Conservation (phyloP, 2,888 invertebrate genomes). For the Deilephila elpenor region DNA sequence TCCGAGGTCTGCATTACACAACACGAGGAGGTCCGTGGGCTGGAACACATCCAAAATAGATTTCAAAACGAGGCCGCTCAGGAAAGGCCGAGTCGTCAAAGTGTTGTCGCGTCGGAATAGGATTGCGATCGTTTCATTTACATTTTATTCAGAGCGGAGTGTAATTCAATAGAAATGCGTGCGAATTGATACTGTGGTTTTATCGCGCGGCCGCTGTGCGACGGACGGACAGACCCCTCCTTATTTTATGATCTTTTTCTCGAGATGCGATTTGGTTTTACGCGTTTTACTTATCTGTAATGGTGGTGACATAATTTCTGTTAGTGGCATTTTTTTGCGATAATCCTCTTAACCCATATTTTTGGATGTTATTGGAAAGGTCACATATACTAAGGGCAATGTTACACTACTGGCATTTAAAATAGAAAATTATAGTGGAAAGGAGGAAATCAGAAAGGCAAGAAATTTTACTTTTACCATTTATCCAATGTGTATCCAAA, state of each 20-base stretch:
- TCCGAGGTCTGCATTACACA: not conserved
- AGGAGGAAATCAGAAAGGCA: no score
- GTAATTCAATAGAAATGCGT: constrained; percentile 61
- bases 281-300: constrained; percentile 13
- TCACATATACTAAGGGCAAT: no score
- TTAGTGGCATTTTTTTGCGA: no score
- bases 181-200: constrained; percentile 52
- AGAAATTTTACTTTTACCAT: no score
- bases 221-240: not conserved
- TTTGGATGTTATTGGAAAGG: no score
- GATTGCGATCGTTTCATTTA: constrained; percentile 58
- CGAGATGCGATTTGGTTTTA: constrained; percentile 2
- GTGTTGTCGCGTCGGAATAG: constrained; percentile 5
- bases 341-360: no score
- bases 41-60: constrained; percentile 25
- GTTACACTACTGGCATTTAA: no score
- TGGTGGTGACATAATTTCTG: constrained; percentile 1
- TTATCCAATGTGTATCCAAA: no score
- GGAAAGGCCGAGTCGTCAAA: constrained; percentile 16
- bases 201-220: constrained; percentile 31
- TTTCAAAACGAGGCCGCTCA: constrained; percentile 1
- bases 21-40: not conserved
- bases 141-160: constrained; percentile 56
- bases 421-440: not conserved
- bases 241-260: constrained; percentile 14